Percentiles rank a stretch among this genome's conserved stretches.
Evolutionary conservation across 2,888 invertebrate genomes (phyloP).

Genomic region (Ischnus inquisitorius): DNA sequence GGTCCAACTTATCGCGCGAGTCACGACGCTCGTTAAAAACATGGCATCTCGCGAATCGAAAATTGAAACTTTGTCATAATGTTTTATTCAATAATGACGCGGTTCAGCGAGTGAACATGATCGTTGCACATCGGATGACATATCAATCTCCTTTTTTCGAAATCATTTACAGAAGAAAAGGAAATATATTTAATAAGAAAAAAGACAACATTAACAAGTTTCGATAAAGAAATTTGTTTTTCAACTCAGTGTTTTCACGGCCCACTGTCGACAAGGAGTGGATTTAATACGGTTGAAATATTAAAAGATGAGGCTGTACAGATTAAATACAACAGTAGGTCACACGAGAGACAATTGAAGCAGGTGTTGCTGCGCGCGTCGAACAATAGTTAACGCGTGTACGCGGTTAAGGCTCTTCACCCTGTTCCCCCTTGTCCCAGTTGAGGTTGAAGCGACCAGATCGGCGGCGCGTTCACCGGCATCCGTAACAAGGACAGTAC

Average conservation of each 20-base stretch:
- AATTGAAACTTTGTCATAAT: too few species aligned
- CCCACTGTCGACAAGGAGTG: too few species aligned
- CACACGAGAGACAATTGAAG: neutral
- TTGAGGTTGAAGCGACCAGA: conserved; percentile 25
- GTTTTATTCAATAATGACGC: too few species aligned
- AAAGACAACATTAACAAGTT: too few species aligned
- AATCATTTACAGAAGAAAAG: too few species aligned
- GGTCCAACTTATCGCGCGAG: conserved; percentile 63
- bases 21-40: conserved; percentile 67
- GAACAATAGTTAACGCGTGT: conserved; percentile 47
- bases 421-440: neutral
- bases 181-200: neutral
- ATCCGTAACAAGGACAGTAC: conserved; percentile 73
- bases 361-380: conserved; percentile 34
- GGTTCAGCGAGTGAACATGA: too few species aligned
- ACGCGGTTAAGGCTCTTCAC: conserved; percentile 18
- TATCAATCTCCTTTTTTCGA: too few species aligned
- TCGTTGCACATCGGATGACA: too few species aligned
- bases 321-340: conserved; percentile 11
- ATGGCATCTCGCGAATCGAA: conserved; percentile 19
- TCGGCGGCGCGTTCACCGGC: conserved; percentile 31
- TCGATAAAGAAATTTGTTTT: neutral
- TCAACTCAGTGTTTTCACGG: neutral
- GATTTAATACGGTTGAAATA: neutral
- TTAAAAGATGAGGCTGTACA: neutral